These are phyloP conservation scores for Corynorhinus townsendii DNA, from an alignment of 2,113 vertebrate species.

Conservation along the genomic window DNA sequence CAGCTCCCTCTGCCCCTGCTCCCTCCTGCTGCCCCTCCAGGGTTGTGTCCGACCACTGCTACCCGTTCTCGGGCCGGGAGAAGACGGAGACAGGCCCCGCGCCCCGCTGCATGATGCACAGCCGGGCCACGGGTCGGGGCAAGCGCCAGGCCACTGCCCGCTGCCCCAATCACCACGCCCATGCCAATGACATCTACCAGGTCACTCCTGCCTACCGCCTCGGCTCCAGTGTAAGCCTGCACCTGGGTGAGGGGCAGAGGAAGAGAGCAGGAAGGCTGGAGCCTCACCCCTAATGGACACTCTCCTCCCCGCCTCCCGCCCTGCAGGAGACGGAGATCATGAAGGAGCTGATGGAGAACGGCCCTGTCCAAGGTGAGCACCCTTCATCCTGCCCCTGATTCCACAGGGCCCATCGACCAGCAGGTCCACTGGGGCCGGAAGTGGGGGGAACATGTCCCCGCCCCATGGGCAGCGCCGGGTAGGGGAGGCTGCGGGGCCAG, in stretches of 20 bases:
- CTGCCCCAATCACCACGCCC: constrained; percentile 88
- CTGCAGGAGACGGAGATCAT: constrained; percentile 95
- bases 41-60: constrained; percentile 94
- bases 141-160: constrained; percentile 93
- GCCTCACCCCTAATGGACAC: background rate
- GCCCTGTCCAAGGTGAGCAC: constrained; percentile 93
- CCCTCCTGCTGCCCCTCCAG: constrained; percentile 71
- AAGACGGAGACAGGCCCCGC: constrained; percentile 61
- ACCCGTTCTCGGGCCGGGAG: constrained; percentile 86
- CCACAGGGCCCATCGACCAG: background rate
- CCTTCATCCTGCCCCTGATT: background rate
- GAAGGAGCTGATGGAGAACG: constrained; percentile 97
- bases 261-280: background rate
- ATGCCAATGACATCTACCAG: constrained; percentile 94
- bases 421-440: background rate
- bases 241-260: background rate
- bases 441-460: background rate
- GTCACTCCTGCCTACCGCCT: constrained; percentile 96
- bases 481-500: background rate
- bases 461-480: background rate
- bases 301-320: background rate
- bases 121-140: constrained; percentile 89
- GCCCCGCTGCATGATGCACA: constrained; percentile 95
- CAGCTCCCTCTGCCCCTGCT: background rate
- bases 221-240: constrained; percentile 86